phyloP scores from a whole-genome alignment of 2,888 invertebrate genomes.

The Lasius platythorax region DNA sequence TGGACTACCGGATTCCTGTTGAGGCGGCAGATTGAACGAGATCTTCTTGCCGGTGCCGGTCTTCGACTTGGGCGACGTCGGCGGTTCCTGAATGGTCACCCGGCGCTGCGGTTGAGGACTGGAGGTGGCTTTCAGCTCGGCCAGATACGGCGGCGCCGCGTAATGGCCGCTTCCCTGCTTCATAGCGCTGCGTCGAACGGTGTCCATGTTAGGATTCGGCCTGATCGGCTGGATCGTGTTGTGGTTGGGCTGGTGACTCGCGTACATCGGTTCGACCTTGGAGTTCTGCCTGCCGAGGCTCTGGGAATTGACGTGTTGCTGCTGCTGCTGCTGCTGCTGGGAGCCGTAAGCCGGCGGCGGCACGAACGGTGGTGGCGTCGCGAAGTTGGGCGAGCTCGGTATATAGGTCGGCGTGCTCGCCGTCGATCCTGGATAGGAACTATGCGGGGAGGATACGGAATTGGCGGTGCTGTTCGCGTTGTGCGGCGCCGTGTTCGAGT shows the following conservation, averaged over 20 bases:
- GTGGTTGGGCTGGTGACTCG: conserved; percentile 64
- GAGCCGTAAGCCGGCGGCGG: conserved; percentile 81
- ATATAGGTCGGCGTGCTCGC: conserved; percentile 81
- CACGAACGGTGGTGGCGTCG: conserved; percentile 75
- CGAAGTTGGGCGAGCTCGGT: conserved; percentile 80
- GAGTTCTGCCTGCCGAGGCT: conserved; percentile 80
- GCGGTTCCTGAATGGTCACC: conserved; percentile 89
- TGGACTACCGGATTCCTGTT: conserved; percentile 87
- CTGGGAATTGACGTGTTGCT: conserved; percentile 59
- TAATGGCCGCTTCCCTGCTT: conserved; percentile 82
- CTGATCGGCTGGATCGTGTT: conserved; percentile 77
- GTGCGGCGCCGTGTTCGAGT: conserved; percentile 56
- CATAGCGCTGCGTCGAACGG: conserved; percentile 83
- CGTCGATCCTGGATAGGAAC: conserved; percentile 82
- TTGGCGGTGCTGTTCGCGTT: conserved; percentile 71
- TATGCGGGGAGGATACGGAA: conserved; percentile 79
- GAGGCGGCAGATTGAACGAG: conserved; percentile 88
- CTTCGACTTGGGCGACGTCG: conserved; percentile 86
- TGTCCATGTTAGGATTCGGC: conserved; percentile 83
- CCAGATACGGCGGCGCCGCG: conserved; percentile 87
- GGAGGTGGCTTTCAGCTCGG: conserved; percentile 88
- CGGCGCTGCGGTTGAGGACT: conserved; percentile 87
- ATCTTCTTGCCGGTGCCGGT: conserved; percentile 89
- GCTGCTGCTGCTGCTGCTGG: conserved; percentile 70
- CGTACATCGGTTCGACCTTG: conserved; percentile 80